Evolutionary conservation across 2,888 invertebrate genomes (phyloP).

Genomic region (Tachystola acroxantha): DNA sequence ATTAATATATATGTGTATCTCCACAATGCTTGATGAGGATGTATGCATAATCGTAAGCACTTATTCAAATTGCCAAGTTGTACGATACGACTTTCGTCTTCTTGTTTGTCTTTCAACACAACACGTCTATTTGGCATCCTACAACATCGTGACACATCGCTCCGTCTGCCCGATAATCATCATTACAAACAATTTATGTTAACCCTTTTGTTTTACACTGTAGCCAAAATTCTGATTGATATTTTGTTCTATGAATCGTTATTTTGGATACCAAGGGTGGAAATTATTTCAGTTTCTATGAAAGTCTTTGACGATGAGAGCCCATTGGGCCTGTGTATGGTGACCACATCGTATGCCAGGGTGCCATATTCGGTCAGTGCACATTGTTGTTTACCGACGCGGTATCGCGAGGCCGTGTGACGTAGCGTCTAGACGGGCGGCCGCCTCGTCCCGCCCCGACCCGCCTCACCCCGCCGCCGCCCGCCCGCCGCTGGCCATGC

Average conservation of each 20-base stretch:
- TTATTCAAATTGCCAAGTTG: too few relatives aligned
- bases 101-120: too few relatives aligned
- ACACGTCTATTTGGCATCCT: constrained; percentile 6
- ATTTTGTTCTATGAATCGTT: too few relatives aligned
- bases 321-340: constrained; percentile 37
- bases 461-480: constrained; percentile 23
- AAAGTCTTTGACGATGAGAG: too few relatives aligned
- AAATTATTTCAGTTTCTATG: too few relatives aligned
- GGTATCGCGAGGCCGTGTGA: constrained; percentile 80
- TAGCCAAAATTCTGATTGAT: not conserved
- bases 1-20: not conserved
- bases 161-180: not conserved
- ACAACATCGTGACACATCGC: not conserved
- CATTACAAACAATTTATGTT: too few relatives aligned
- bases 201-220: too few relatives aligned
- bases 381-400: constrained; percentile 78
- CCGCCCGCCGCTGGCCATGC: constrained; percentile 46
- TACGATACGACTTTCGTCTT: too few relatives aligned
- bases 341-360: constrained; percentile 55
- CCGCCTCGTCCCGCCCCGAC: constrained; percentile 28
- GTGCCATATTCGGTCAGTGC: constrained; percentile 77
- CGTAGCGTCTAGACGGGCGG: constrained; percentile 75
- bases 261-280: too few relatives aligned
- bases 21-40: constrained; percentile 12
- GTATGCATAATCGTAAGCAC: constrained; percentile 7